Evolutionary conservation across 1,140 invertebrate genomes (phyloP), one percentile per base, ranked within the genome.

Genomic region (Coptotermes formosanus): DNA sequence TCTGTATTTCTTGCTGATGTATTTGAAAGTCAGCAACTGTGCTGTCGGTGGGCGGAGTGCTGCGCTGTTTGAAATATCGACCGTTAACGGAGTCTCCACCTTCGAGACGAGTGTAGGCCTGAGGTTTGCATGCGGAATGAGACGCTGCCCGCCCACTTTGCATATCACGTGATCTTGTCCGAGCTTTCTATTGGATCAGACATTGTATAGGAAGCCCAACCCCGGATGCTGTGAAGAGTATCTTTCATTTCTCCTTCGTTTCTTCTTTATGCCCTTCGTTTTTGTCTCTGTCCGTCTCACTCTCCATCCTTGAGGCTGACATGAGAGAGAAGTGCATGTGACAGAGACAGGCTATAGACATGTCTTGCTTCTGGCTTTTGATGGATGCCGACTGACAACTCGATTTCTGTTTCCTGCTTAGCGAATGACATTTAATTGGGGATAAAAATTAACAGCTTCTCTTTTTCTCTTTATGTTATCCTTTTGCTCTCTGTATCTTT

Each of bases 241-340:
- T 75, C n/a, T 75, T 75, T 75, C 64, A 75, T 75, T 75, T 75
- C 64, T 75, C 64, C 64, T 75, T 75, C 64, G 64, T 75, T 11
- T 16, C 64, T 75, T 75, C 59, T 64, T 64, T 64, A 64, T 64
- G 8, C 25, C 25, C 21, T 64, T 64, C 59, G 12, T 30, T 75
- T n/a, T 75, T 2, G 25, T 30, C 2, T 25, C n/a, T n/a, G n/a
- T 30, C n/a, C n/a, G 64, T 16, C 64, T 9, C 48, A 3, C 64
- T 75, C 64, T n/a, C 16, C 21, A 2, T 59, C 21, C 64, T 75
- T 75, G 64, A 75, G 25, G 64, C 8, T 12, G 9, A 55, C 3
- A 30, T 9, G 64, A 75, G 64, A 75, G 64, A 55, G 14, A 59
- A n/a, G 25, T 14, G 59, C 7, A 64, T 64, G 25, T 21, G 21